Base-by-base conservation (phyloP, 2,888 invertebrate genomes). In the Bhutanitis thaidina region DNA sequence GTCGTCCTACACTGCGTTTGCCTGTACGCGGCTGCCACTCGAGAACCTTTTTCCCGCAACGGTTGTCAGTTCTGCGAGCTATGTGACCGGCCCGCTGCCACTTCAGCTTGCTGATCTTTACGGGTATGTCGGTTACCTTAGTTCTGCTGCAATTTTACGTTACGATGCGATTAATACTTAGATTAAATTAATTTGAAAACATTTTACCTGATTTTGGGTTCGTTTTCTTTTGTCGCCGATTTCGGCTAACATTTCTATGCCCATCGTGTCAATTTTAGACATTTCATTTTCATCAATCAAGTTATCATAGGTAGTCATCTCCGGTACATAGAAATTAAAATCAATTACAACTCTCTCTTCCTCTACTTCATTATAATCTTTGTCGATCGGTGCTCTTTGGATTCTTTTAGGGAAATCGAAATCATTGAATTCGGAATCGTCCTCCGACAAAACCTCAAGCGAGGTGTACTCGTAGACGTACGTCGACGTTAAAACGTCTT, bases 281-380 rank as follows among this genome's bases (percentile, higher is more conserved):
- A 78, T 50, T 32, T 79, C 72, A 29, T 70, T 73, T 43, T 76
- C 77, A 56, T 75, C 69, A 4, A 78, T 62, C 14, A 71, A 54
- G 69, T 83, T 81, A 35, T 67, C 71, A 1, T 76, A 59, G 13
- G 58, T 56, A 16, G 57, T 61, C 1, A 57, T 52, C 1, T 71
- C 60, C 49, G 74, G 74, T 30, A 77, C 63, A 43, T 76, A 61
- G 56, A 85, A 84, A 10, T 70, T 54, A 45, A 80, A 80, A 59
- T 86, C 77, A 7, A 83, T 69, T 1, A 78, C 16, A 5, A 70
- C 64, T 16, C 57, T 56, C 50, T 58, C 65, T 7, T 49, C 59
- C 0, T 72, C 68, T 14, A 77, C 29, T 50, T 76, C 74, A 38
- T 53, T 61, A 32, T 74, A 73, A 64, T 79, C 78, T 34, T 55